Base-by-base conservation (phyloP, 2,113 vertebrate genomes). In the Tylochromis polylepis region DNA sequence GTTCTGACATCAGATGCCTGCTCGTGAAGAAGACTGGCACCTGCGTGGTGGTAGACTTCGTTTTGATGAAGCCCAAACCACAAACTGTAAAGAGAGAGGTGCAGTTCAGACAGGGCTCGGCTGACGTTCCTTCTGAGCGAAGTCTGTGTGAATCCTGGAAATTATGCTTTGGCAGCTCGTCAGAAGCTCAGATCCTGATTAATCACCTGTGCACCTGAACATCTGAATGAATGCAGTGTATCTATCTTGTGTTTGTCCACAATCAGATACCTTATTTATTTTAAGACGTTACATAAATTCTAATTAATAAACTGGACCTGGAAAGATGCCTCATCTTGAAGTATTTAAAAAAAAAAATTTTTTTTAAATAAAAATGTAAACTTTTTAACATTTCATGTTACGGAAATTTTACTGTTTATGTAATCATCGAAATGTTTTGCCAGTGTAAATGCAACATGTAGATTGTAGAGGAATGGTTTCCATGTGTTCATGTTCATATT, bases 141-240 rank as follows among this genome's bases (percentile, higher is more conserved):
- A 10, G 31, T 2, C 88, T 8, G 2, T 51, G 3, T 0, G 93
- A 96, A 55, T 93, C 96, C 81, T 98, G 97, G 97, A 97, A 94
- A 87, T 89, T 97, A 59, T 93, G 88, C 11, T 96, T 97, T 41
- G 96, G 95, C 88, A 97, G 96, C 55, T 91, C 92, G 46, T 89
- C 97, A 36, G 97, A 98, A 53, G 96, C 96, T 27, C 84, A 94
- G 87, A 91, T 93, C 60, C 78, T 97, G 58, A 96, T 97, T 72
- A 95, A 93, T 59, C 92, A 96, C 82, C 93, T 99, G 88, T 96
- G 94, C 34, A 11, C 11, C 27, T 36, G 8, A 18, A 31, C 1
- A 24, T 9, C 22, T 72, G 65, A 1, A 38, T 2, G 15, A 8
- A 38, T 65, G 58, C 10, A 24, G 14, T 8, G 12, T n/a, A 18